Evolutionary conservation across 2,113 vertebrate genomes (phyloP), one percentile per base, ranked within the genome.

Genomic region (Calyptommatus sinebrachiatus): DNA sequence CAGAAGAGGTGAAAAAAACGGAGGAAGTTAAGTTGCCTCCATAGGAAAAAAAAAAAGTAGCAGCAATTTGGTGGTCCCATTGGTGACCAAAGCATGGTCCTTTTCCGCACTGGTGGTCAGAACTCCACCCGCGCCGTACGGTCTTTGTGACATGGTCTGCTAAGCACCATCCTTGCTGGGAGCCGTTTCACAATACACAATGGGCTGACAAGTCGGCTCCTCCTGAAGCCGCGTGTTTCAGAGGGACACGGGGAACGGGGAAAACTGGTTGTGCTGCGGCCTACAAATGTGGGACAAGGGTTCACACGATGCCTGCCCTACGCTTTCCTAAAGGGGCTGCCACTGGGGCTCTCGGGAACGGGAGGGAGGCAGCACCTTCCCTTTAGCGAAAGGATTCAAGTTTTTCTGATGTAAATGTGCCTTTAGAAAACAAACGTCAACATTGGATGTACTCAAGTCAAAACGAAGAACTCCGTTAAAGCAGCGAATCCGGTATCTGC

Each of bases 401-500:
- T 79, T 84, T 84, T 82, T 86, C 68, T 80, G 90, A 91, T 87
- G 89, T 88, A 93, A 92, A 94, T 91, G 89, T 94, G 94, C 92
- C 90, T 94, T 92, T 91, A 89, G 83, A 90, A 79, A 91, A 89
- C 89, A 86, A 94, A 93, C 84, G 88, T 89, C 87, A 91, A 92
- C 85, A 91, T 18, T 82, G 87, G 89, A 91, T 90, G 94, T 87
- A 93, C 88, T 91, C 89, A 94, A 93, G 87, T 89, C 89, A 94
- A 92, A 41, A 93, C 84, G 90, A 91, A 87, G 95, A 94, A 91
- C 71, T 78, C 91, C 91, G 91, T 93, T 91, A 94, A 96, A 96
- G 95, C 94, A 97, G 94, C 95, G 93, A 94, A 94, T 94, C 92
- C 91, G 89, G 14, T 84, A 92, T 95, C 94, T 95, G 94, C 93